These are phyloP conservation scores for Megamerina dolium DNA, from an alignment of 2,888 invertebrate species.

Conservation along the genomic window DNA sequence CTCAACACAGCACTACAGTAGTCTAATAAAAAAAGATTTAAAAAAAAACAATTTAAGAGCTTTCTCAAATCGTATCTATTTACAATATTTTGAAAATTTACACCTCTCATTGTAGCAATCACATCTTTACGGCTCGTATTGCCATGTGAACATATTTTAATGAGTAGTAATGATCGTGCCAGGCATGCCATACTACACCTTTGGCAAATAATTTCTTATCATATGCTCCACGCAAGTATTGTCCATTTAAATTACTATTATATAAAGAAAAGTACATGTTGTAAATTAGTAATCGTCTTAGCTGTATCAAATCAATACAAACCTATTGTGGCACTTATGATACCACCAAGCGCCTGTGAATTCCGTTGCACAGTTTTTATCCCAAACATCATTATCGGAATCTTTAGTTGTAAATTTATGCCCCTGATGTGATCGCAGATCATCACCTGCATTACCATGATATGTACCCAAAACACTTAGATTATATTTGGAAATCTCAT, in stretches of 20 bases:
- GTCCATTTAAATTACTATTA: conserved; percentile 23
- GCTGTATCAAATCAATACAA: background rate
- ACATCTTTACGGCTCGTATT: conserved; percentile 16
- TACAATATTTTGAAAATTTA: no score
- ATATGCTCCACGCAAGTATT: conserved; percentile 17
- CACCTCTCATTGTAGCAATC: no score
- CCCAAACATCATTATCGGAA: conserved; percentile 62
- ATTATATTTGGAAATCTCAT: conserved; percentile 60
- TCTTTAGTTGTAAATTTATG: conserved; percentile 63
- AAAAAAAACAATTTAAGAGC: no score
- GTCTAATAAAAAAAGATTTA: no score
- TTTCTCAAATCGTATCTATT: no score
- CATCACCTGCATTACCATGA: conserved; percentile 61
- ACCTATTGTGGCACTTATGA: conserved; percentile 62
- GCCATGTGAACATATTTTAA: conserved; percentile 21
- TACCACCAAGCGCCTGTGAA: conserved; percentile 72
- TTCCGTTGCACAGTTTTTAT: conserved; percentile 59
- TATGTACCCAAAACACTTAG: conserved; percentile 60
- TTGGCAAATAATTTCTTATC: conserved; percentile 10
- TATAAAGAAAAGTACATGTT: background rate
- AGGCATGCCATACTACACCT: conserved; percentile 20
- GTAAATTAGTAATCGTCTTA: background rate
- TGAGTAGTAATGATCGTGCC: conserved; percentile 20
- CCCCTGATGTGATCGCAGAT: conserved; percentile 61
- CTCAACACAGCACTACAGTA: no score